Evolutionary conservation across 2,888 invertebrate species (phyloP), one percentile per base, ranked within the genome.

Genomic region (Ophion costatus): DNA sequence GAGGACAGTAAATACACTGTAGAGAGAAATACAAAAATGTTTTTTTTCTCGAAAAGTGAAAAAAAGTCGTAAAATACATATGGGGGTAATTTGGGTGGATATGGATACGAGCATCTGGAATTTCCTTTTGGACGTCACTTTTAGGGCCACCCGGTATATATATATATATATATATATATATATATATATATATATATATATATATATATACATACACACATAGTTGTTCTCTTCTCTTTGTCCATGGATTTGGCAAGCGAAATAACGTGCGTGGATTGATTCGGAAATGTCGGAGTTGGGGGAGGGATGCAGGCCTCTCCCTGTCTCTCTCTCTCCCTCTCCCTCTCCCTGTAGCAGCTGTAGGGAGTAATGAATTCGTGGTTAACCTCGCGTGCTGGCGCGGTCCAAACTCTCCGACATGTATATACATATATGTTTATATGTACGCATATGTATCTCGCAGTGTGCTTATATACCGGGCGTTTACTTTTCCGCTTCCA

Each of bases 221-320:
- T n/a, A 64, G 66, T 56, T 79, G 20, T 81, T 78, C 51, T 74
- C 42, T 81, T 74, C 74, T 78, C 75, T 84, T 84, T 76, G 78
- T 82, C 57, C 66, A 45, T 71, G 71, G 82, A 85, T 85, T 85
- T 85, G 82, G 84, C 82, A 76, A 79, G 76, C 64, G 79, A 85
- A 82, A 85, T 85, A 85, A 82, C 84, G 84, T 79, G 84, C 82
- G 84, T 85, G 73, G 84, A 85, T 85, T 85, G 84, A 85, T 85
- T 85, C 82, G 77, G 77, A 69, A 80, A 69, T 45, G 75, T 67
- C 70, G 57, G 73, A 66, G 59, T 7, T 20, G 57, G 38, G 66
- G 56, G 59, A 22, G 17, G 20, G 22, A 24, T 64, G 22, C 20
- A 22, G 22, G 56, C 42, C 73, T 61, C 38, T 74, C 75, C 61